phyloP scores from a whole-genome alignment of 2,888 invertebrate genomes.

The Apeira syringaria region DNA sequence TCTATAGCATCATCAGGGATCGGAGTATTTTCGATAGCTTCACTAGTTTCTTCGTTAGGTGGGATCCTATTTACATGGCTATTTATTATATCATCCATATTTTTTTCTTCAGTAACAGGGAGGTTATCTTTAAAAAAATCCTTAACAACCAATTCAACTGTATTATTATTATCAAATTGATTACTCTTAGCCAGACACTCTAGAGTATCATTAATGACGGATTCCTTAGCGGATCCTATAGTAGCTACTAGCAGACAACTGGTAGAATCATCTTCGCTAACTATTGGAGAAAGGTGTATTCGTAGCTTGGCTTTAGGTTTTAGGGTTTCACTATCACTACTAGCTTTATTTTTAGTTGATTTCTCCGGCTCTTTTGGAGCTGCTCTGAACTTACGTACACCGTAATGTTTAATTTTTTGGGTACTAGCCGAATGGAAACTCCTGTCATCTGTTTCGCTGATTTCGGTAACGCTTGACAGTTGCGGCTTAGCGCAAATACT shows the following conservation, averaged over 20 bases:
- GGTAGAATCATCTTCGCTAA: slow-evolving; percentile 37
- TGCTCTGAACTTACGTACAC: slow-evolving; percentile 27
- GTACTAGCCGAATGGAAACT: slow-evolving; percentile 35
- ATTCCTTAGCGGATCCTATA: slow-evolving; percentile 49
- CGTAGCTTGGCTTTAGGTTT: slow-evolving; percentile 6
- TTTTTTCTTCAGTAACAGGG: slow-evolving; percentile 17
- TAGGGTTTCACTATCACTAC: slow-evolving; percentile 41
- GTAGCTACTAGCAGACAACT: slow-evolving; percentile 54
- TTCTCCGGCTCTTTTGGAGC: slow-evolving; percentile 3
- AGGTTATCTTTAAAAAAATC: slow-evolving; percentile 48
- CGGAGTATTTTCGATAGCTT: slow-evolving; percentile 47
- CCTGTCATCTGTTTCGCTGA: slow-evolving; percentile 50
- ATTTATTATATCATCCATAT: slow-evolving; percentile 42
- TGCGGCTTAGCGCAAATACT: slow-evolving; percentile 51
- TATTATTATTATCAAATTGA: slow-evolving; percentile 44
- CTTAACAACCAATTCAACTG: slow-evolving; percentile 53
- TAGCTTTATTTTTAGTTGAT: slow-evolving; percentile 29
- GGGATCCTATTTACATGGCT: slow-evolving; percentile 36
- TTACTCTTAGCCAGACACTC: slow-evolving; percentile 49
- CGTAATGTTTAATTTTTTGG: slow-evolving; percentile 37
- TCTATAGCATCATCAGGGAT: slow-evolving; percentile 17
- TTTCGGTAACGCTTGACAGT: slow-evolving; percentile 57
- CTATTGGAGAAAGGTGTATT: slow-evolving; percentile 35
- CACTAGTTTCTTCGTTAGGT: slow-evolving; percentile 32
- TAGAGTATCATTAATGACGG: slow-evolving; percentile 54